Evolutionary conservation across 1,140 invertebrate genomes (phyloP).

Genomic region (Dysdera silvatica): DNA sequence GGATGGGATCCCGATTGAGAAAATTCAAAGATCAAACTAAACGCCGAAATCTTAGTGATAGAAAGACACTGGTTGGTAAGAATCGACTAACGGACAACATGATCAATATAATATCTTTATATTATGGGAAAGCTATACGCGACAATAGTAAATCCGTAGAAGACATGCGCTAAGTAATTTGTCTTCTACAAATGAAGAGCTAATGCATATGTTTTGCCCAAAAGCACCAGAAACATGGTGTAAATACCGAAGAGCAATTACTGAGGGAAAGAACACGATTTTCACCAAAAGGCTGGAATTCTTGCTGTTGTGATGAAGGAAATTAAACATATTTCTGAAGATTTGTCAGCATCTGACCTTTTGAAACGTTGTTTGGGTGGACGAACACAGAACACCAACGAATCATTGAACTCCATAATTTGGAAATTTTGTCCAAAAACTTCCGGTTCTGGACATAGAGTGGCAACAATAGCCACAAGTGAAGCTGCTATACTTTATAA

Average conservation of each 20-base stretch:
- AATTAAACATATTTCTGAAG: slow-evolving; percentile 2
- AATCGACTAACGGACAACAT: too few species aligned
- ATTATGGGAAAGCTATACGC: too few species aligned
- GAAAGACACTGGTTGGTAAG: too few species aligned
- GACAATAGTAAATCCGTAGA: too few species aligned
- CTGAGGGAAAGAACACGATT: background rate
- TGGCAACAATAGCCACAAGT: background rate
- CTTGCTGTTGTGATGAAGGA: background rate
- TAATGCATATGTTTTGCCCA: slow-evolving; percentile 7
- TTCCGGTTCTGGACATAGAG: background rate
- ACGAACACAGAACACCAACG: slow-evolving; percentile 1
- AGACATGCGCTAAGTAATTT: too few species aligned
- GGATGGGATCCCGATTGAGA: too few species aligned
- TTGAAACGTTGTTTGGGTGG: background rate
- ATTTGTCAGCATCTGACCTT: background rate
- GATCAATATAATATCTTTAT: too few species aligned
- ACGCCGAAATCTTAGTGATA: too few species aligned
- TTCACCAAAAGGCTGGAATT: background rate
- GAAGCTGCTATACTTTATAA: too few species aligned
- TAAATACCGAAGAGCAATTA: background rate
- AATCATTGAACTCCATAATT: background rate
- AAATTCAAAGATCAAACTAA: too few species aligned
- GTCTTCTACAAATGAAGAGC: background rate
- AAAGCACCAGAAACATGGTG: background rate
- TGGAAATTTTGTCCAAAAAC: slow-evolving; percentile 5